phyloP scores from a whole-genome alignment of 1,140 invertebrate species.

The Babylonia areolata region DNA sequence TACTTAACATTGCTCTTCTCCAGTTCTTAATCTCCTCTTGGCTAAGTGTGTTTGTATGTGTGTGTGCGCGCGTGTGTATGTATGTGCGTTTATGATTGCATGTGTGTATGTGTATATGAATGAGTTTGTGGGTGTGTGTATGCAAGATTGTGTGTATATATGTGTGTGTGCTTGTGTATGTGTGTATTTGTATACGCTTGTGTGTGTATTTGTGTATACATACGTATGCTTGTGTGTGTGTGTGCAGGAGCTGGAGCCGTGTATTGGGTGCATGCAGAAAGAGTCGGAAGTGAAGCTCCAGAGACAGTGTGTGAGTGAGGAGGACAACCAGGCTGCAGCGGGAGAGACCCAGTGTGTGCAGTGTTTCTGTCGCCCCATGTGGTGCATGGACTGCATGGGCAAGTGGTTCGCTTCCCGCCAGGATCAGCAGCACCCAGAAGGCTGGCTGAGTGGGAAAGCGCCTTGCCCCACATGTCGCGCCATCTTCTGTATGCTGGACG shows the following conservation, averaged over 20 bases:
- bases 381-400: slow-evolving; percentile 86
- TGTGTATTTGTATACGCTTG: neutral
- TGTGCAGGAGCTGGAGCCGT: slow-evolving; percentile 85
- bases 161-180: neutral
- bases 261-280: slow-evolving; percentile 91
- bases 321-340: slow-evolving; percentile 58
- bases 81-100: neutral
- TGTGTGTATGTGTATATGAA: neutral
- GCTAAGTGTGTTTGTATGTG: neutral
- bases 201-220: neutral
- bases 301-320: slow-evolving; percentile 81
- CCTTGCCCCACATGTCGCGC: slow-evolving; percentile 92
- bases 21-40: too few species aligned
- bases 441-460: slow-evolving; percentile 90
- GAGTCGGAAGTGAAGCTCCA: slow-evolving; percentile 88
- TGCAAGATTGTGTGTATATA: neutral
- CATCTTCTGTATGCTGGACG: slow-evolving; percentile 90
- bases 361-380: slow-evolving; percentile 89
- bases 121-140: neutral
- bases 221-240: slow-evolving; percentile 38
- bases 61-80: neutral
- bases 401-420: slow-evolving; percentile 91
- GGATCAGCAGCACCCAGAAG: slow-evolving; percentile 83
- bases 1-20: too few species aligned
- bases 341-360: slow-evolving; percentile 73